Percentiles rank a stretch among this genome's conserved stretches.
phyloP scores from a whole-genome alignment of 1,140 invertebrate species.

The Papilio polytes region DNA sequence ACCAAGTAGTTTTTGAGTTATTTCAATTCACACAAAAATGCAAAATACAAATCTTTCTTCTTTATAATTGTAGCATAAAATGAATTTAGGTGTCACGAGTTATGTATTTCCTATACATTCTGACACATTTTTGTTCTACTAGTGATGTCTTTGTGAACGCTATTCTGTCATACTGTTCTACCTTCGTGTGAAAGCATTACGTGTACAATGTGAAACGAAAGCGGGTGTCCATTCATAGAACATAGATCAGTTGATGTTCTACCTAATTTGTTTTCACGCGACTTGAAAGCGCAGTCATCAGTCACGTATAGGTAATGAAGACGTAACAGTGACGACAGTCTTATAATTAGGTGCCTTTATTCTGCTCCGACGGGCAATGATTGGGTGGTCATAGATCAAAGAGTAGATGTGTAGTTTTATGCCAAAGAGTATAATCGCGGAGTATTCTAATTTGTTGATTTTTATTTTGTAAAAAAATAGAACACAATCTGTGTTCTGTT shows the following conservation, averaged over 20 bases:
- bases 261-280: conserved; percentile 51
- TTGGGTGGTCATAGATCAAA: conserved; percentile 62
- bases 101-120: no score
- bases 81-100: no score
- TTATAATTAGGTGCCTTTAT: conserved; percentile 76
- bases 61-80: no score
- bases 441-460: neutral
- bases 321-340: conserved; percentile 69
- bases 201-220: conserved; percentile 33
- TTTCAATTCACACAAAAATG: no score
- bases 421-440: neutral
- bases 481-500: no score
- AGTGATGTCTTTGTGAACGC: no score
- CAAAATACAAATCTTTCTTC: no score
- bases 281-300: conserved; percentile 64
- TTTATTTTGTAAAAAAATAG: neutral
- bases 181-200: conserved; percentile 15
- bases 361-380: conserved; percentile 63
- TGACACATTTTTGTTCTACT: no score
- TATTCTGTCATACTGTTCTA: neutral
- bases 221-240: conserved; percentile 22
- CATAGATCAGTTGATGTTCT: conserved; percentile 18
- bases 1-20: no score
- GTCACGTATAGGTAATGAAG: conserved; percentile 67
- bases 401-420: neutral